phyloP scores from a whole-genome alignment of 2,888 invertebrate species.

The Malthinus flaveolus region DNA sequence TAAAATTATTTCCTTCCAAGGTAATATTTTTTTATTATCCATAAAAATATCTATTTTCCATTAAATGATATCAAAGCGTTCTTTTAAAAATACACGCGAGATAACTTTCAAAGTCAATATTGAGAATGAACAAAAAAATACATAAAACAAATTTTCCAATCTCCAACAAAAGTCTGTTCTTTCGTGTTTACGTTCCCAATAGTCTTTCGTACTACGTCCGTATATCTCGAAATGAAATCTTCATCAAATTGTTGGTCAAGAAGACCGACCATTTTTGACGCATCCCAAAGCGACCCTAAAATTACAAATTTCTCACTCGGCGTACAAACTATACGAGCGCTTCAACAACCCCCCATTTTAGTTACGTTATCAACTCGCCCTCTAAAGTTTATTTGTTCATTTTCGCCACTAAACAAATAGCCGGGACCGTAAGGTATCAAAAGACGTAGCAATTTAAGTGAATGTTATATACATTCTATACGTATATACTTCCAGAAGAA shows the following conservation, averaged over 20 bases:
- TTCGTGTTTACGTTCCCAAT: conserved; percentile 40
- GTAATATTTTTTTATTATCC: conserved; percentile 2
- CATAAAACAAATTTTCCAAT: conserved; percentile 26
- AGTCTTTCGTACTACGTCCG: conserved; percentile 41
- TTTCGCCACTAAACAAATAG: conserved; percentile 21
- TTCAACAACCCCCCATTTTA: conserved; percentile 19
- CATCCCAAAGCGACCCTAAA: conserved; percentile 35
- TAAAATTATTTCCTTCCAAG: too few species aligned
- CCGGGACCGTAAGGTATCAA: background rate
- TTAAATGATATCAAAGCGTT: conserved; percentile 6
- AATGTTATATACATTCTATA: conserved; percentile 13
- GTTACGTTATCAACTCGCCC: conserved; percentile 13
- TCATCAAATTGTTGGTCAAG: conserved; percentile 44
- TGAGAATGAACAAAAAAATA: conserved; percentile 13
- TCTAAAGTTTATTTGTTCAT: conserved; percentile 26
- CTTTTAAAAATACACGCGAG: conserved; percentile 2
- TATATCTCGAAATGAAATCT: conserved; percentile 39
- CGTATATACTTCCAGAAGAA: background rate
- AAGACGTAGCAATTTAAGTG: conserved; percentile 3
- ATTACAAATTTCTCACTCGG: background rate
- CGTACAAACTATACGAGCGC: too few species aligned
- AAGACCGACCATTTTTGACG: conserved; percentile 34
- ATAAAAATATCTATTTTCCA: conserved; percentile 5
- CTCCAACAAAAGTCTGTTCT: conserved; percentile 35
- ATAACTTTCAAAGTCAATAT: conserved; percentile 10